Conservation (phyloP, 2,797 vertebrate species). For the Lithobates sylvaticus region DNA sequence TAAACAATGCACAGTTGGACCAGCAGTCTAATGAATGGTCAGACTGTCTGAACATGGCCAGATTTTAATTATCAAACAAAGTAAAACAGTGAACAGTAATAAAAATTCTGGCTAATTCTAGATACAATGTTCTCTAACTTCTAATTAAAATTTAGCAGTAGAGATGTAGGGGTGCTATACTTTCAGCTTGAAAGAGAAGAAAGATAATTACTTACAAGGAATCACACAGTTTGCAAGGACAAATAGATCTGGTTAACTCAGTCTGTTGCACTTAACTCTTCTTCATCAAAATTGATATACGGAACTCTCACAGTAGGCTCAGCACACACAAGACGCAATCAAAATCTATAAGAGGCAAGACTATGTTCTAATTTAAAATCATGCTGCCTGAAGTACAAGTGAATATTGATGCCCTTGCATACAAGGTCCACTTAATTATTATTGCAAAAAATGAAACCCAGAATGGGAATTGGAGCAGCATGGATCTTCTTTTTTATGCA, state of each 20-base stretch:
- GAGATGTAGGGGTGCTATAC: background rate
- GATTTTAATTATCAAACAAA: no score
- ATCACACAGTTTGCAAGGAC: background rate
- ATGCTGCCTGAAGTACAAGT: background rate
- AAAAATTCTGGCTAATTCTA: background rate
- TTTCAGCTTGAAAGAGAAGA: background rate
- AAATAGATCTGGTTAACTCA: background rate
- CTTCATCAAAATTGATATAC: background rate
- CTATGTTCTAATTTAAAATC: background rate
- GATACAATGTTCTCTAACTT: background rate
- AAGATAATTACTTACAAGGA: background rate
- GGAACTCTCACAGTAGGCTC: background rate
- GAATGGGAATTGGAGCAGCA: background rate
- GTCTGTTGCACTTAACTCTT: conserved; percentile 1
- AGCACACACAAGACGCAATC: background rate
- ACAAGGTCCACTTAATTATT: background rate
- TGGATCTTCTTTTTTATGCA: background rate
- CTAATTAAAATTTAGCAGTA: background rate
- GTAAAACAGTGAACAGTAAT: background rate
- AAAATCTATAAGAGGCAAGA: background rate
- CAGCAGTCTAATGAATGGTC: background rate
- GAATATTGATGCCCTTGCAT: background rate
- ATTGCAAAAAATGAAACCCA: background rate
- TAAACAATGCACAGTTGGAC: background rate
- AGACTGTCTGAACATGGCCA: background rate